Conservation (phyloP, 2,797 vertebrate species). For the Chanos chanos region DNA sequence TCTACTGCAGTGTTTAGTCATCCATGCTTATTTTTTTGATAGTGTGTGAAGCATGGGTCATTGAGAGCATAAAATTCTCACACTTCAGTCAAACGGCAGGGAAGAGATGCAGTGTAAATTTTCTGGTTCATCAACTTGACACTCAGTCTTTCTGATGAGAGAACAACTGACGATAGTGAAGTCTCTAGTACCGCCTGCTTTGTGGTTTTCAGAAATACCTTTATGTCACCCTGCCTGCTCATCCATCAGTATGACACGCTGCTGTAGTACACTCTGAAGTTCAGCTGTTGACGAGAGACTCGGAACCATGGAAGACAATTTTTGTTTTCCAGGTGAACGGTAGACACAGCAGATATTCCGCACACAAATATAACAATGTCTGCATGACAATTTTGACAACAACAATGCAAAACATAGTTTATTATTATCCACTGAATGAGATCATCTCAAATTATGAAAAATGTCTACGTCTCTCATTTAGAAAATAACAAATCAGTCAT, state of each 20-base stretch:
- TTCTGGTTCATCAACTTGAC: constrained; percentile 48
- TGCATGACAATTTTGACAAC: too few relatives aligned
- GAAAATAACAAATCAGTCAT: too few relatives aligned
- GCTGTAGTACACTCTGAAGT: constrained; percentile 10
- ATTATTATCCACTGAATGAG: too few relatives aligned
- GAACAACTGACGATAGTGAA: constrained; percentile 45
- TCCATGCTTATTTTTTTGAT: constrained; percentile 51
- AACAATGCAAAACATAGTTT: too few relatives aligned
- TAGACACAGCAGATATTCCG: too few relatives aligned
- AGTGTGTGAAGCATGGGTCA: constrained; percentile 58
- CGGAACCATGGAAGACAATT: too few relatives aligned
- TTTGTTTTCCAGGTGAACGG: too few relatives aligned
- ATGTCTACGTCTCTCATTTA: too few relatives aligned
- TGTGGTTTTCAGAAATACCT: too few relatives aligned
- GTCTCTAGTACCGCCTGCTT: constrained; percentile 40
- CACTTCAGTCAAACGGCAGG: constrained; percentile 54
- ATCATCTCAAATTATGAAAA: too few relatives aligned
- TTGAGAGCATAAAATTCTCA: constrained; percentile 51
- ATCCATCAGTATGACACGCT: constrained; percentile 10
- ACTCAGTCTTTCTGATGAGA: constrained; percentile 56
- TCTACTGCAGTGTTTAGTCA: constrained; percentile 38
- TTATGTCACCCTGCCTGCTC: too few relatives aligned
- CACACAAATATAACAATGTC: too few relatives aligned
- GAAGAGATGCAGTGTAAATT: constrained; percentile 39
- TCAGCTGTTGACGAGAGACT: constrained; percentile 10